phyloP scores from a whole-genome alignment of 2,113 vertebrate species.

The Eublepharis macularius region DNA sequence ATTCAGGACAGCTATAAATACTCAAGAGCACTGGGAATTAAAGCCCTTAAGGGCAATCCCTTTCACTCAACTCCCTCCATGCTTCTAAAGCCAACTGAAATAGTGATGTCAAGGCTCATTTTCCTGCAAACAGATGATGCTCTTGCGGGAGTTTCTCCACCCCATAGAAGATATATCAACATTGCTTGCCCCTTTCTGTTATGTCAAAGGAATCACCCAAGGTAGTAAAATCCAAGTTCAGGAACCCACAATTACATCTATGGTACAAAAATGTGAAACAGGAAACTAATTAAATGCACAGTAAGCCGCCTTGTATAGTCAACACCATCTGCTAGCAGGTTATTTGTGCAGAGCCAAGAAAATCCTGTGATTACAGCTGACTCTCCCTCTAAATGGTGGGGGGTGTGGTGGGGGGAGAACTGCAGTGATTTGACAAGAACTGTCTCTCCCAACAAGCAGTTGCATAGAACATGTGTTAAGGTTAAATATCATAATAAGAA shows the following conservation, averaged over 20 bases:
- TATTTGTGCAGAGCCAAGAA: slow-evolving; percentile 15
- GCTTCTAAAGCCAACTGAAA: neutral
- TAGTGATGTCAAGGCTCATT: fast-evolving
- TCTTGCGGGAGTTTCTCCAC: neutral
- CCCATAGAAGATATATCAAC: neutral
- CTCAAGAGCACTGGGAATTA: neutral
- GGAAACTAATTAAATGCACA: slow-evolving; percentile 7
- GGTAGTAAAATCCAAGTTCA: slow-evolving; percentile 1
- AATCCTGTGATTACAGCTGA: slow-evolving; percentile 6
- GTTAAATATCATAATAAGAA: neutral
- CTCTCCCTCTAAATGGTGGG: neutral
- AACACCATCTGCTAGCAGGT: slow-evolving; percentile 14
- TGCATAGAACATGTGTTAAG: neutral
- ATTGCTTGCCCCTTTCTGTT: neutral
- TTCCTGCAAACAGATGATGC: fast-evolving
- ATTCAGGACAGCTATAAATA: fast-evolving
- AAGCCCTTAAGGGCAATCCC: fast-evolving
- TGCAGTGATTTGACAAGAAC: neutral
- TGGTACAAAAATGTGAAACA: slow-evolving; percentile 10
- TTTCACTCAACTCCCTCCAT: neutral
- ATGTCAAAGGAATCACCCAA: neutral
- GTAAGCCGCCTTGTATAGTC: neutral
- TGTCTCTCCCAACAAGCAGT: neutral
- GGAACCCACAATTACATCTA: neutral
- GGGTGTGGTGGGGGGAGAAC: neutral